These are phyloP conservation scores for Phallusia fumigata DNA, from an alignment of 23 tunicate genomes.

Conservation along the genomic window DNA sequence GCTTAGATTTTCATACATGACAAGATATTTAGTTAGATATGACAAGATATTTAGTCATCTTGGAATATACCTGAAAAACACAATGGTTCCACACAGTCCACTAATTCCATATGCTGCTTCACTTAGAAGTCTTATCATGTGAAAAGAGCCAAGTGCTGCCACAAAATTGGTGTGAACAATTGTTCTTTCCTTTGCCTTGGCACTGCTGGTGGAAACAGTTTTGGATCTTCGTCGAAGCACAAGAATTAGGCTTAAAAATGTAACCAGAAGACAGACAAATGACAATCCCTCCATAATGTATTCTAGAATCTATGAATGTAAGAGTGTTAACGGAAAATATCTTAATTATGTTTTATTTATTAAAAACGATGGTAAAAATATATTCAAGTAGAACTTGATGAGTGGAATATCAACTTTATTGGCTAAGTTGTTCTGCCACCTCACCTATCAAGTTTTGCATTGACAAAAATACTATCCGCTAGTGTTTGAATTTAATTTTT, in stretches of 20 bases:
- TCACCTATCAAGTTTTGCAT: too few species aligned
- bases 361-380: too few species aligned
- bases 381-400: too few species aligned
- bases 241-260: constrained; percentile 41
- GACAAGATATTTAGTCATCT: neutral
- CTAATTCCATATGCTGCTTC: constrained; percentile 40
- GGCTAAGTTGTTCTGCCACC: too few species aligned
- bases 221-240: constrained; percentile 61
- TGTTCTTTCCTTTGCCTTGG: constrained; percentile 56
- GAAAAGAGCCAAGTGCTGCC: constrained; percentile 56
- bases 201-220: constrained; percentile 35
- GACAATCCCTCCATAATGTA: constrained; percentile 77
- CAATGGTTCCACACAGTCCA: constrained; percentile 32
- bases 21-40: neutral
- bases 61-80: constrained; percentile 54
- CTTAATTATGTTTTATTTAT: too few species aligned
- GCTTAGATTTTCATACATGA: neutral
- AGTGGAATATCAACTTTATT: too few species aligned
- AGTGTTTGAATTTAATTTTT: too few species aligned
- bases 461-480: too few species aligned
- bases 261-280: constrained; percentile 42
- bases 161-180: constrained; percentile 69
- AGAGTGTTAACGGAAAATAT: neutral
- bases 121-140: constrained; percentile 50
- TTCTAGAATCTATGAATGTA: constrained; percentile 45